Conservation (phyloP, 2,888 invertebrate species). For the Agelastica alni region DNA sequence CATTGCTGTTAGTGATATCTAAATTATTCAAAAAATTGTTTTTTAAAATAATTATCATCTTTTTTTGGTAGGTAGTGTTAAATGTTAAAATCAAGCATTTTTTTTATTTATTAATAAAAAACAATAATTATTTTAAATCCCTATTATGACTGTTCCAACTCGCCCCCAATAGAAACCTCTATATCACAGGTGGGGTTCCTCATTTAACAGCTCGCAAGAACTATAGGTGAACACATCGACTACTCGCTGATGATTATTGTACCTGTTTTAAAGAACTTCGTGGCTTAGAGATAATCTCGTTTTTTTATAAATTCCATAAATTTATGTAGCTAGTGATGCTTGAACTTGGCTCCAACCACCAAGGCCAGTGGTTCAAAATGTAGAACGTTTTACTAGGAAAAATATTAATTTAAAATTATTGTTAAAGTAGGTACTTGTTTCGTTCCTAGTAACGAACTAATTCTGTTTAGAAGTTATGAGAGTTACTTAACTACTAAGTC, state of each 20-base stretch:
- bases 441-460: too few species aligned
- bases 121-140: conserved; percentile 3
- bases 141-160: conserved; percentile 4
- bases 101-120: conserved; percentile 1
- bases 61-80: too few species aligned
- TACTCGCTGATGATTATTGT: conserved; percentile 5
- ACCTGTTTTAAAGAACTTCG: conserved; percentile 7
- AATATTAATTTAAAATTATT: too few species aligned
- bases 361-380: not conserved
- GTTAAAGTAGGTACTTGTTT: too few species aligned
- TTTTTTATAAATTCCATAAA: conserved; percentile 8
- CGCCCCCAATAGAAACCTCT: conserved; percentile 22
- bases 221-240: conserved; percentile 6
- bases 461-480: too few species aligned
- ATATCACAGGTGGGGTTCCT: conserved; percentile 34
- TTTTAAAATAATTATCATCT: too few species aligned
- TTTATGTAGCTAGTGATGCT: conserved; percentile 3
- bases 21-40: too few species aligned
- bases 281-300: conserved; percentile 2
- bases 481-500: too few species aligned
- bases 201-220: conserved; percentile 21
- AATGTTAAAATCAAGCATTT: too few species aligned
- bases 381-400: not conserved
- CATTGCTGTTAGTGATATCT: too few species aligned
- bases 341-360: not conserved